Evolutionary conservation across 2,797 vertebrate genomes (phyloP), one percentile per base, ranked within the genome.

Genomic region (Acanthurus lineatus): DNA sequence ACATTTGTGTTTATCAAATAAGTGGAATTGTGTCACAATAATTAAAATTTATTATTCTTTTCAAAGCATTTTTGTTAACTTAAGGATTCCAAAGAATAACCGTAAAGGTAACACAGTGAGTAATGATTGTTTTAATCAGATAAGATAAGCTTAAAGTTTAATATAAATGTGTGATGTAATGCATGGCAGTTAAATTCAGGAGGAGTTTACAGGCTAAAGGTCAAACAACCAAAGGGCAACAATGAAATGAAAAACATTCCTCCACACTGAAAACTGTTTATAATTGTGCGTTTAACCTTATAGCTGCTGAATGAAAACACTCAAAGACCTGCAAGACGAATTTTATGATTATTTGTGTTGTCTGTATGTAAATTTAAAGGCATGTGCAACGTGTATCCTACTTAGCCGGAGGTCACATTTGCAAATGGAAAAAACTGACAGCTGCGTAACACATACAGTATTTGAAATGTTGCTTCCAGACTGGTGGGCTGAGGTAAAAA

Each of bases 351-450:
- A 14, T 15, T 71, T 15, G 2, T 67, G 16, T 59, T 73, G 42
- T 64, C 17, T 63, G 38, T 47, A 52, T 63, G 58, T 47, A 16
- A n/a, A 79, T 66, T 17, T 45, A 60, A 59, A 19, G 40, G 28
- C 52, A 2, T 19, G 6, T 42, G 17, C 15, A 22, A n/a, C 38
- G 5, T 44, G 12, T 49, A 25, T 10, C 22, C 25, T 3, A 25
- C 12, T n/a, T 58, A 28, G 17, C 35, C 9, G 1, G 20, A 42
- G 35, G 42, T 67, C n/a, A 48, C 6, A 14, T 52, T 63, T 49
- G 15, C 4, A 22, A 49, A 58, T 69, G 9, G 2, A 6, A 16
- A 9, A 57, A 56, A 20, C 15, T 53, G 28, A 65, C 28, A 19
- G n/a, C 4, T 54, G 14, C 19, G 45, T 15, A 64, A 40, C 6